Base-by-base conservation (phyloP, 1,140 invertebrate genomes). In the Ridgeia piscesae region DNA sequence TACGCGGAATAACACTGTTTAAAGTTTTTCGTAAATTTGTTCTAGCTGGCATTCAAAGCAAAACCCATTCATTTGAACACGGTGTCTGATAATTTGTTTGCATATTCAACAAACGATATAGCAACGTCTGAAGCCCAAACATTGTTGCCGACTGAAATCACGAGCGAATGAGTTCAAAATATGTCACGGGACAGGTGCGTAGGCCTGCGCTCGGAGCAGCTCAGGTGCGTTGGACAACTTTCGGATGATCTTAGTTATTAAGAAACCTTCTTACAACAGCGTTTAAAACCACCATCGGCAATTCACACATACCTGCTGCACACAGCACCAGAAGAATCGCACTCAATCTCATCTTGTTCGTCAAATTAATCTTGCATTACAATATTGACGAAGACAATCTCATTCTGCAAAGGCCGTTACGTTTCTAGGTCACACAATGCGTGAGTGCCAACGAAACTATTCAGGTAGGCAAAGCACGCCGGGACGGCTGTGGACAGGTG, bases 361-460 rank as follows among this genome's bases (percentile, higher is more conserved):
- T 77, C 58, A 77, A 77, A 77, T 77, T 27, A 77, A 77, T 31
- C 58, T 77, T 77, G 58, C 27, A 77, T 77, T 77, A 77, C 58
- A 77, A 77, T 77, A 77, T 77, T 77, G 58, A 77, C 58, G 58
- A 77, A 77, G 58, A 77, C 58, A 77, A 31, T 77, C 58, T 77
- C 58, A 77, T 77, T 77, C 58, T 77, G 58, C 27, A 21, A 77
- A 77, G 27, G 58, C 58, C 58, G 58, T 77, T 77, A 77, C 27
- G 11, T 77, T 77, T 77, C 58, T 77, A 77, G 58, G 58, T 77
- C 58, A 77, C 58, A 77, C 58, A 77, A 17, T 77, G 27, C 27
- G 58, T 77, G 58, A 77, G 58, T 17, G 27, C 58, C 58, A 31
- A 77, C 27, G 27, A 77, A 77, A 77, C 58, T 77, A 77, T 77